Conservation (phyloP, 2,888 invertebrate species). For the Ennomos quercinarius region DNA sequence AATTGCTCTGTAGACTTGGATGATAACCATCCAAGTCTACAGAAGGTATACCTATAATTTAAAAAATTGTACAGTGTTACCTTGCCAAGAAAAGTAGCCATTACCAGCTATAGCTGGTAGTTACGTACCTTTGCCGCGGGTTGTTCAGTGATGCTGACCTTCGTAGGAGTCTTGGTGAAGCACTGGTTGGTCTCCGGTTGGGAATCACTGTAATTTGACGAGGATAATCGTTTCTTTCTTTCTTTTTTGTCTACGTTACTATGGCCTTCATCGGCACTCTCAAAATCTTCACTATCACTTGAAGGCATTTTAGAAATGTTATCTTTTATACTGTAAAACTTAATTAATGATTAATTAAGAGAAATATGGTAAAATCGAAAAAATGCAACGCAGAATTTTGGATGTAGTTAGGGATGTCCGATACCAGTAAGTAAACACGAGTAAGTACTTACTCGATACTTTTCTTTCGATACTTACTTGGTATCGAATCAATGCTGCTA, state of each 20-base stretch:
- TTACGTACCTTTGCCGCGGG: constrained; percentile 40
- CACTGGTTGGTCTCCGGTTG: constrained; percentile 60
- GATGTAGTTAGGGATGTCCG: too few species aligned
- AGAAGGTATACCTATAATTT: too few species aligned
- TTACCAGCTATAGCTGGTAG: neutral
- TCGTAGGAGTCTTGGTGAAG: constrained; percentile 36
- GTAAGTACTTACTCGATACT: too few species aligned
- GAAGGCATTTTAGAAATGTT: constrained; percentile 83
- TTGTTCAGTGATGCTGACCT: constrained; percentile 34
- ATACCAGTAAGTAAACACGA: too few species aligned
- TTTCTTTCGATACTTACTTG: too few species aligned
- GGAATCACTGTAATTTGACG: constrained; percentile 75
- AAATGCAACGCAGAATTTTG: constrained; percentile 17
- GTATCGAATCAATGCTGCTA: too few species aligned
- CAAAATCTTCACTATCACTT: constrained; percentile 91
- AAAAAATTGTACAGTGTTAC: too few species aligned
- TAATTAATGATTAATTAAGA: neutral
- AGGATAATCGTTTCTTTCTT: constrained; percentile 68
- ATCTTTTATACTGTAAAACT: neutral
- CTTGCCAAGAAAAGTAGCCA: too few species aligned
- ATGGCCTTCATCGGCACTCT: constrained; percentile 90
- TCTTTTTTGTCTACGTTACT: constrained; percentile 65
- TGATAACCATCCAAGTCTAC: too few species aligned
- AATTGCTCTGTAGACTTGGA: too few species aligned
- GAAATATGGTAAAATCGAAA: neutral